A percentile compares a stretch with the other conserved stretches of the same genome.
Conservation (phyloP, 2,797 vertebrate genomes). For the Paramormyrops hopkinsi region DNA sequence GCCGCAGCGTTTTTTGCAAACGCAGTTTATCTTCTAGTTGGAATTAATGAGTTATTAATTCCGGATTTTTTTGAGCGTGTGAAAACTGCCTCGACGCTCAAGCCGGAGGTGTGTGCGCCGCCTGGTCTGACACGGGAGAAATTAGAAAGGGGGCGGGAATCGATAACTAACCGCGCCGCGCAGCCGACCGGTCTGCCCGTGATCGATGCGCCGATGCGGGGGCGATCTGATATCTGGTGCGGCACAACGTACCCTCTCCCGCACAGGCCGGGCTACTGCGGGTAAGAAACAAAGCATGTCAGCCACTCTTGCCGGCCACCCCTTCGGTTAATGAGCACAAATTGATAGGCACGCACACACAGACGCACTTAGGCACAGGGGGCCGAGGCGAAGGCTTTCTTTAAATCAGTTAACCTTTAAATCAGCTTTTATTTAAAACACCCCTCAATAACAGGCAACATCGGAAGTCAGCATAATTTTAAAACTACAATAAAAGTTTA, state of each 20-base stretch:
- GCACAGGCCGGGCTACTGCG: conserved; percentile 28
- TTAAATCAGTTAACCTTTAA: background rate
- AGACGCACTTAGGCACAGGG: background rate
- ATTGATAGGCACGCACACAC: conserved; percentile 2
- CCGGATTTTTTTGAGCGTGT: conserved; percentile 20
- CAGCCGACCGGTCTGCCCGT: conserved; percentile 38
- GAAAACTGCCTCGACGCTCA: conserved; percentile 17
- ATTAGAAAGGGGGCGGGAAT: conserved; percentile 31
- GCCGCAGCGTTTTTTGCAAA: background rate
- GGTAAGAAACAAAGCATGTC: conserved; percentile 25
- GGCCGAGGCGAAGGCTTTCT: background rate
- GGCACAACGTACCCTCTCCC: conserved; percentile 31
- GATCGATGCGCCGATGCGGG: conserved; percentile 36
- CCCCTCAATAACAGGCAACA: background rate
- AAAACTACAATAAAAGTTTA: conserved; percentile 2
- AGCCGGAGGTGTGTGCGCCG: conserved; percentile 15
- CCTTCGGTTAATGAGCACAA: background rate
- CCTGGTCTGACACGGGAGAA: conserved; percentile 34
- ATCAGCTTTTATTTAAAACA: background rate
- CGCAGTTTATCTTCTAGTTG: conserved; percentile 23
- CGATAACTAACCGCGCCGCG: conserved; percentile 40
- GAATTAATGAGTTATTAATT: conserved; percentile 15
- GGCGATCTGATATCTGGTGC: conserved; percentile 38
- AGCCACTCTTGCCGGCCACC: background rate
- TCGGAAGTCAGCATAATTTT: conserved; percentile 5